These are phyloP conservation scores for Elgaria multicarinata DNA, from an alignment of 2,113 vertebrate species.

Conservation along the genomic window DNA sequence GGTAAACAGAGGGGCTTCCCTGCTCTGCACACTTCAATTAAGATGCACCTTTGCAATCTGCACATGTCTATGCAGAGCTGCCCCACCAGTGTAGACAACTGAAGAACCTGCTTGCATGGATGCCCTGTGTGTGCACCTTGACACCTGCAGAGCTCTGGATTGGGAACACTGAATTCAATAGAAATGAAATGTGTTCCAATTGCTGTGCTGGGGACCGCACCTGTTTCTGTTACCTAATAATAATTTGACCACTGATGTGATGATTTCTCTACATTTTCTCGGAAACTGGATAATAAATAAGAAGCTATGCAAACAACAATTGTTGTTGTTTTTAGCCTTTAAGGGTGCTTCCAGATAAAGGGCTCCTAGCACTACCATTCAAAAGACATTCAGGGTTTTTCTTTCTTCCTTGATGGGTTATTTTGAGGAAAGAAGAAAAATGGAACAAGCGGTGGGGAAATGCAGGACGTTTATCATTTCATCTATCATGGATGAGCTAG, in stretches of 20 bases:
- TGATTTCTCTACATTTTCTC: constrained; percentile 25
- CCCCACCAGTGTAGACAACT: background rate
- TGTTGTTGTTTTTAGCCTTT: too few relatives aligned
- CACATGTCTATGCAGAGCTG: background rate
- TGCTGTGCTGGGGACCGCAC: background rate
- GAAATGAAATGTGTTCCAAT: background rate
- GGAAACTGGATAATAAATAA: constrained; percentile 18
- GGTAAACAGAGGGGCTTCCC: too few relatives aligned
- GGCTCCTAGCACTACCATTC: too few relatives aligned
- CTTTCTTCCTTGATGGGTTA: too few relatives aligned
- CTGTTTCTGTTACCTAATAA: background rate
- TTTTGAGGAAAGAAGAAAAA: too few relatives aligned
- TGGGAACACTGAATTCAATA: constrained; percentile 1
- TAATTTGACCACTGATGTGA: background rate
- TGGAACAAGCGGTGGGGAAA: too few relatives aligned
- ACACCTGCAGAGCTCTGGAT: background rate
- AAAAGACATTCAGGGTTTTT: too few relatives aligned
- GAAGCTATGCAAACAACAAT: background rate
- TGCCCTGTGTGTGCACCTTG: background rate
- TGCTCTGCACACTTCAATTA: too few relatives aligned
- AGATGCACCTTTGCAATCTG: too few relatives aligned
- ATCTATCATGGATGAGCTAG: background rate
- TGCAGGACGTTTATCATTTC: background rate
- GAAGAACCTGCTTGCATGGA: too few relatives aligned
- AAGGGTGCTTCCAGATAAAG: too few relatives aligned